phyloP scores from a whole-genome alignment of 2,888 invertebrate species.

The Agapetus fuscipes region DNA sequence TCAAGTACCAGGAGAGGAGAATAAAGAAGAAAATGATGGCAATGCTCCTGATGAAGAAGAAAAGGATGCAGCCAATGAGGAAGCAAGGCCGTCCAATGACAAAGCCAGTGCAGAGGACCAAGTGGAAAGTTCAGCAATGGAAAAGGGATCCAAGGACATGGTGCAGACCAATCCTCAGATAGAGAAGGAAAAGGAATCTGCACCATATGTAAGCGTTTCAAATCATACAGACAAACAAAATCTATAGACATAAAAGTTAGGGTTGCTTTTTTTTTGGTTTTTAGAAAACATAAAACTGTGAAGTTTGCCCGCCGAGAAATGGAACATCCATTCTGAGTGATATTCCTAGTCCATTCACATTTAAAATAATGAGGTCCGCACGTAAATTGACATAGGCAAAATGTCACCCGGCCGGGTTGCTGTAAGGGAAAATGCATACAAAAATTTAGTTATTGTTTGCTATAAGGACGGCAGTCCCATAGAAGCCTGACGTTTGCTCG shows the following conservation, averaged over 20 bases:
- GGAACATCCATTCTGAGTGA: no score
- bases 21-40: constrained; percentile 25
- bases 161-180: constrained; percentile 42
- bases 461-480: no score
- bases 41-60: constrained; percentile 10
- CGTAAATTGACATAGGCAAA: no score
- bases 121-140: constrained; percentile 42
- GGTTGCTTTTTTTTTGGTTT: background rate
- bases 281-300: background rate
- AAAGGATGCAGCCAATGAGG: constrained; percentile 38
- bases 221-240: constrained; percentile 11
- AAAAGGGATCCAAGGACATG: constrained; percentile 39
- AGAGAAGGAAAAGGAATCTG: constrained; percentile 36
- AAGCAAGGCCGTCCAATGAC: constrained; percentile 41
- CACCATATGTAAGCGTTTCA: constrained; percentile 36
- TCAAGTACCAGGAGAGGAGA: constrained; percentile 7
- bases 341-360: no score
- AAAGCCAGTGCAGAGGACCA: constrained; percentile 40
- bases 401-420: no score
- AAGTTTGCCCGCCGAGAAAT: no score
- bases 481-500: no score
- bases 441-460: no score
- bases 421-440: no score
- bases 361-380: no score
- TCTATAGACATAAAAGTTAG: no score